Evolutionary conservation across 1,140 invertebrate species (phyloP), one percentile per base, ranked within the genome.

Genomic region (Galleria mellonella): DNA sequence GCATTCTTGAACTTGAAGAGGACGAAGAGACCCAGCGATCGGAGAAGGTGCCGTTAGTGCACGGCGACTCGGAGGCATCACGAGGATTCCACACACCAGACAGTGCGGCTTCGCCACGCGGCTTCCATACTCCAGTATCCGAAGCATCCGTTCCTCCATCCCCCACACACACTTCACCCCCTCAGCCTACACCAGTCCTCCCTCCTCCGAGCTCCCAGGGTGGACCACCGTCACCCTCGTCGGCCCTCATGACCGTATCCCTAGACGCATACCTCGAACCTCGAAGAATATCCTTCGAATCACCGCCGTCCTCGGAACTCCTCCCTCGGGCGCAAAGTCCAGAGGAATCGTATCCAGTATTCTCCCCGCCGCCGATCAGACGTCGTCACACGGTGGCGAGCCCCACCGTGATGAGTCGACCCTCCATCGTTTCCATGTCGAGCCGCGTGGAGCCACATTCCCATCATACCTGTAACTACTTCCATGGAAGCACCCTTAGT

Each of bases 211-310:
- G 83, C 7, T 84, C 86, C 15, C 86, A 87, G 38, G 89, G 88
- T 17, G 79, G 78, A 0, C 82, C 91, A 0, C 93, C 93, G 0
- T 94, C 95, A 0, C 94, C 94, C 0, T 94, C 93, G 56, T 96
- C 94, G 0, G 94, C 95, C 0, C 88, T 94, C 0, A 91, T 94
- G 87, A 94, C 94, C 0, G 90, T 82, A 0, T 94, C 94, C 2
- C 89, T 96, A 2, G 95, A 96, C 43, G 94, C 92, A 2, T 97
- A 96, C 67, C 87, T 96, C 32, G 95, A 97, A 51, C 93, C 93
- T 0, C 89, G 90, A 4, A 86, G 92, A 14, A 91, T 94, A 44
- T 94, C 93, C 1, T 93, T 93, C 68, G 91, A 92, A 42, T 93
- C 93, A 1, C 93, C 93, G 0, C 92, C 93, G 0, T 89, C 89